Conservation (phyloP, 2,888 invertebrate genomes). For the Emmelina monodactyla region DNA sequence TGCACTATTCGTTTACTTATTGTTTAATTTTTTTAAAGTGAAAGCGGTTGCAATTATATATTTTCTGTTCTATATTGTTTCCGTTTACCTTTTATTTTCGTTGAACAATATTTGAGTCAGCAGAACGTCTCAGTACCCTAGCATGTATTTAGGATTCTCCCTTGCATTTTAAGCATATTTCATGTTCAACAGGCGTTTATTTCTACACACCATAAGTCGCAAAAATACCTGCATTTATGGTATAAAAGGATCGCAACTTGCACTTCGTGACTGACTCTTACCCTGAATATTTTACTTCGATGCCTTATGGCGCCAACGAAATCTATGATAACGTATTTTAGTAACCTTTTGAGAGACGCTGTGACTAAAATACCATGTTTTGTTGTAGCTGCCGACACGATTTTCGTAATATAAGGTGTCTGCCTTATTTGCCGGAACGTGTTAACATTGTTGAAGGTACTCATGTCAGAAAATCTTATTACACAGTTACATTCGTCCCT, state of each 20-base stretch:
- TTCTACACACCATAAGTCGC: conserved; percentile 27
- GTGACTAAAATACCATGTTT: neutral
- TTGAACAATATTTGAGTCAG: too few species aligned
- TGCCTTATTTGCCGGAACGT: too few species aligned
- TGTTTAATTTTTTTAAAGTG: neutral
- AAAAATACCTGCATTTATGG: conserved; percentile 29
- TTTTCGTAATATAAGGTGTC: neutral
- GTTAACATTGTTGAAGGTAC: too few species aligned
- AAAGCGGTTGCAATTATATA: neutral
- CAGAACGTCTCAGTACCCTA: too few species aligned
- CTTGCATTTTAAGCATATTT: too few species aligned
- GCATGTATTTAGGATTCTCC: too few species aligned
- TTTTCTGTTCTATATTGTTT: neutral
- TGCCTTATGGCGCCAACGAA: conserved; percentile 35
- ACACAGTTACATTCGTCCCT: too few species aligned
- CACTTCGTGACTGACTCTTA: conserved; percentile 58
- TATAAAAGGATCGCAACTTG: too few species aligned
- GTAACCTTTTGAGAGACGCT: conserved; percentile 17
- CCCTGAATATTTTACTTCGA: conserved; percentile 54
- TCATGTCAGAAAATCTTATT: too few species aligned
- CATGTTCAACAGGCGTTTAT: too few species aligned
- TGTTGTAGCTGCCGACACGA: neutral
- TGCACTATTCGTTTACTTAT: too few species aligned
- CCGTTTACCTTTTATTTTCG: too few species aligned
- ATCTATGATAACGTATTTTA: conserved; percentile 28